Base-by-base conservation (phyloP, 1,140 invertebrate species). In the Aporrectodea caliginosa region DNA sequence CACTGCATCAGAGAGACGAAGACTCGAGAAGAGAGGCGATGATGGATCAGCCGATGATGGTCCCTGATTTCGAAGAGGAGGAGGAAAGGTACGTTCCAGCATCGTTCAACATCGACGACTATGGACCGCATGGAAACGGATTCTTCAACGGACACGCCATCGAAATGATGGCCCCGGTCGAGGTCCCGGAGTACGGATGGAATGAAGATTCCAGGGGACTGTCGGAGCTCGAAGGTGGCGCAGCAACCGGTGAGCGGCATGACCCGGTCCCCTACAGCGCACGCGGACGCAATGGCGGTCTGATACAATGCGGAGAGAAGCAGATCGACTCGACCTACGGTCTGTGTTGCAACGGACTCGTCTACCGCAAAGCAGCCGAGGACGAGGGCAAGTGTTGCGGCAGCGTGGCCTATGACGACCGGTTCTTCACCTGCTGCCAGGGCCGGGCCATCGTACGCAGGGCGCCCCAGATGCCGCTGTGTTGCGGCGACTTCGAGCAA, bases 351-450 rank as follows among this genome's bases (percentile, higher is more conserved):
- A 27, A 77, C 35, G 75, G 75, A 33, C 35, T 77, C 35, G 68
- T 77, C 35, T 77, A 77, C 75, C 75, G 75, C 16, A 43, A 33
- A 14, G 43, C 33, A 27, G 1, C 35, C 16, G 6, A 58, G 43
- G 43, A 58, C 43, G 35, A 43, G 75, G 33, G 33, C 35, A 31
- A 33, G 22, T 77, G 75, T 35, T 77, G 75, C 43, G 75, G 75
- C 35, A 35, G 75, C 32, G 75, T 77, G 0, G 75, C 33, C 35
- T 77, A 77, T 0, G 75, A 77, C 43, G 75, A 33, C 6, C 75
- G 30, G 1, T 33, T 43, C 75, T 77, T 43, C 75, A 43, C 58
- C 33, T 77, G 75, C 35, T 77, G 75, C 75, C 70, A 72, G 70
- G 70, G 73, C 16, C 27, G 33, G 14, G 29, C 12, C 29, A 75